Conservation (phyloP, 2,113 vertebrate species). For the Chelonoidis abingdonii region DNA sequence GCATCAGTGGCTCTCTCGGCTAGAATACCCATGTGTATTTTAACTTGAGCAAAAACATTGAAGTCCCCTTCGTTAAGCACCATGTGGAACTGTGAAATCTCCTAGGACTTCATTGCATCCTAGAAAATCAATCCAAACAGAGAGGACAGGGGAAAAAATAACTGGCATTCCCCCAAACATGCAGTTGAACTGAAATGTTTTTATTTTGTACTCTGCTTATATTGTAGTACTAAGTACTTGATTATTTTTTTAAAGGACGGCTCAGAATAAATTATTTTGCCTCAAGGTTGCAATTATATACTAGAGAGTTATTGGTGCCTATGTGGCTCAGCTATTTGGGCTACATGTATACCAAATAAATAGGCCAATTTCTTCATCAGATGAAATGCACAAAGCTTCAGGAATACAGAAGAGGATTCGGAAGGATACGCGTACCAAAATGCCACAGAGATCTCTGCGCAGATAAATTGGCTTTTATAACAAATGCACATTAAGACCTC, state of each 20-base stretch:
- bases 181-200: neutral
- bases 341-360: neutral
- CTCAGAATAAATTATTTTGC: slow-evolving; percentile 1
- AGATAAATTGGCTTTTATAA: neutral
- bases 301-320: neutral
- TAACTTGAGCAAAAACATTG: neutral
- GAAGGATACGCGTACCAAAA: neutral
- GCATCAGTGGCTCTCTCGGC: neutral
- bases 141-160: neutral
- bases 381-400: neutral
- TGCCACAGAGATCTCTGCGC: neutral
- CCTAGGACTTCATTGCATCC: neutral
- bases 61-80: neutral
- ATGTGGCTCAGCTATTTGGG: neutral
- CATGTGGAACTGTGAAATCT: slow-evolving; percentile 16
- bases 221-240: neutral
- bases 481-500: neutral
- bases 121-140: neutral
- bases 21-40: slow-evolving; percentile 40
- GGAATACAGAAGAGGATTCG: neutral
- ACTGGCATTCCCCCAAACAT: neutral
- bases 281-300: neutral
- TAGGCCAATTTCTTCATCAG: neutral
- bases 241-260: neutral
- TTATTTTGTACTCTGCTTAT: neutral